A percentile compares a stretch with the other conserved stretches of the same genome.
Conservation (phyloP, 2,797 vertebrate species). For the Ispidina lecontei region DNA sequence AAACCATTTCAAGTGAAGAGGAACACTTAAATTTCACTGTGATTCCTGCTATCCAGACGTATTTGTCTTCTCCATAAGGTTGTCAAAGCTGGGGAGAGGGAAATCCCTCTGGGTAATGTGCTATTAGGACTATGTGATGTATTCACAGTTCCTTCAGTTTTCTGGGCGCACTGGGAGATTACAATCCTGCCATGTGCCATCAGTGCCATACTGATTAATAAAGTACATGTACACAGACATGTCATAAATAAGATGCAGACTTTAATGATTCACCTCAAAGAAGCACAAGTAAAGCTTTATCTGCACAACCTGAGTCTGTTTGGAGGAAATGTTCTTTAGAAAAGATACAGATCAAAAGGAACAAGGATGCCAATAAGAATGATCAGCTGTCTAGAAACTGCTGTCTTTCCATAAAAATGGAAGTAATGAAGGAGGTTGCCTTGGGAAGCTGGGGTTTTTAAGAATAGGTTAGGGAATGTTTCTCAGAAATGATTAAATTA, state of each 20-base stretch:
- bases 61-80: not conserved
- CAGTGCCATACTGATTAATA: not conserved
- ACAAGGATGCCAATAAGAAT: not conserved
- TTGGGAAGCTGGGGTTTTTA: conserved; percentile 24
- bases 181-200: not conserved
- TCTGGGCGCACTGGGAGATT: not conserved
- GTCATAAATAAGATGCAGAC: not conserved
- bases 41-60: not conserved
- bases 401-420: not conserved
- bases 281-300: not conserved
- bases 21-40: not conserved
- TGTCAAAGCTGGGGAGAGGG: not conserved
- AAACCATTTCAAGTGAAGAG: not conserved
- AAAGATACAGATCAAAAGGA: not conserved
- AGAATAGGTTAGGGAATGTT: conserved; percentile 27
- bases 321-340: not conserved
- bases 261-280: not conserved
- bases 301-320: not conserved
- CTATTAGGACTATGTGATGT: fast-evolving
- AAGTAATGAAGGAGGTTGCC: not conserved
- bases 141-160: not conserved
- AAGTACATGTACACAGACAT: not conserved
- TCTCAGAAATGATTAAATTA: conserved; percentile 51
- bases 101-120: not conserved
- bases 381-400: not conserved